Conservation (phyloP, 2,113 vertebrate genomes). For the Cynocephalus volans region DNA sequence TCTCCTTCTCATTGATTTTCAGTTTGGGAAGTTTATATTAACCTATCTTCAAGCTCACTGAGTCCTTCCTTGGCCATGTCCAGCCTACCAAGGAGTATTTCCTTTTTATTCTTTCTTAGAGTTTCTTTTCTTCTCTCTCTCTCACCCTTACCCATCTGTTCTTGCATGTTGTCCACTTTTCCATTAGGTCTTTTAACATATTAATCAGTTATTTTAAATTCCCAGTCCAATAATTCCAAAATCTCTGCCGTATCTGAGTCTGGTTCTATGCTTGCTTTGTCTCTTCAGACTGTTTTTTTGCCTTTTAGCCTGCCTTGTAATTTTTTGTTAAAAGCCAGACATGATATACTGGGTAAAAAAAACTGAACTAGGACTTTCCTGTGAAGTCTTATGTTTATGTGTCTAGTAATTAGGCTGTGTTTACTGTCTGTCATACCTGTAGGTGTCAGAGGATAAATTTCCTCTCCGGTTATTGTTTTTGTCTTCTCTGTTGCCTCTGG, state of each 20-base stretch:
- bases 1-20: not conserved
- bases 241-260: not conserved
- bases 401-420: not conserved
- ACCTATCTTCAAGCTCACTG: not conserved
- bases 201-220: not conserved
- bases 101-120: too few relatives aligned
- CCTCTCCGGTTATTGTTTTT: not conserved
- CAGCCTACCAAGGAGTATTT: not conserved
- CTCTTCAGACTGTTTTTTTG: not conserved
- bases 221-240: not conserved
- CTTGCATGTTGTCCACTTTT: not conserved
- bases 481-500: not conserved
- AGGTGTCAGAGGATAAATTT: not conserved
- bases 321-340: not conserved
- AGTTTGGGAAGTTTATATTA: not conserved
- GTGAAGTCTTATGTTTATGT: not conserved
- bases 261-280: not conserved
- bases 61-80: not conserved
- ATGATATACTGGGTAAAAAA: not conserved
- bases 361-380: not conserved
- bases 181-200: not conserved
- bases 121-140: not conserved
- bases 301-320: not conserved
- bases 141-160: not conserved
- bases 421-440: not conserved